Evolutionary conservation across 1,140 invertebrate species (phyloP), one percentile per base, ranked within the genome.

Genomic region (Aphelinus certus): DNA sequence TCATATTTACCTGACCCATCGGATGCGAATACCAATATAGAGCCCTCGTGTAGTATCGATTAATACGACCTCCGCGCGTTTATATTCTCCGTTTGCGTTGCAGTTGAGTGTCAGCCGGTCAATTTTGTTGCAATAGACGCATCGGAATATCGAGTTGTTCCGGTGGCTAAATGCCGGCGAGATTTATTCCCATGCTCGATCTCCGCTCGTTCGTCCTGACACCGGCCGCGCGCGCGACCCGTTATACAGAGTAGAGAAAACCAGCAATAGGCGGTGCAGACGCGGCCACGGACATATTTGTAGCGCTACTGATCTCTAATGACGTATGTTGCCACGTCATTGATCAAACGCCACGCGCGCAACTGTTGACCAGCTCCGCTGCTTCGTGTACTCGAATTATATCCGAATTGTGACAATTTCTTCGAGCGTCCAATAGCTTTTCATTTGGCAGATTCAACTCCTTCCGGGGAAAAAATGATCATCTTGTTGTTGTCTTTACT

Each of bases 1-100:
- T 48, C 42, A 10, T 63, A 64, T 71, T 53, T 63, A 63, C 53
- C 51, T 43, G 70, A 64, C 45, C 51, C n/a, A 56, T 72, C 64
- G 61, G 46, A 71, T 3, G 68, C 4, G 1, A 61, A 61, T 7
- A 7, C 42, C 49, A 62, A 71, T n/a, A 51, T 62, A 61, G n/a
- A 26, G 42, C 47, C 7, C 6, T 45, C 60, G 3, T 42, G 3
- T 2, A 10, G 6, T 62, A 71, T 62, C 49, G 68, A 71, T 71
- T 46, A 3, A 3, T 69, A 26, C 68, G 26, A 7, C 45, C 1
- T n/a, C 5, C 43, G n/a, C 55, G 7, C 48, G 7, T 26, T 26
- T 26, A 26, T 26, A 26, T 26, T 26, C 0, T 26, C 26, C 26
- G 26, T 26, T 26, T 0, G 26, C 26, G 26, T 0, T 26, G 26